Conservation (phyloP, 2,113 vertebrate genomes). For the Bungarus multicinctus region DNA sequence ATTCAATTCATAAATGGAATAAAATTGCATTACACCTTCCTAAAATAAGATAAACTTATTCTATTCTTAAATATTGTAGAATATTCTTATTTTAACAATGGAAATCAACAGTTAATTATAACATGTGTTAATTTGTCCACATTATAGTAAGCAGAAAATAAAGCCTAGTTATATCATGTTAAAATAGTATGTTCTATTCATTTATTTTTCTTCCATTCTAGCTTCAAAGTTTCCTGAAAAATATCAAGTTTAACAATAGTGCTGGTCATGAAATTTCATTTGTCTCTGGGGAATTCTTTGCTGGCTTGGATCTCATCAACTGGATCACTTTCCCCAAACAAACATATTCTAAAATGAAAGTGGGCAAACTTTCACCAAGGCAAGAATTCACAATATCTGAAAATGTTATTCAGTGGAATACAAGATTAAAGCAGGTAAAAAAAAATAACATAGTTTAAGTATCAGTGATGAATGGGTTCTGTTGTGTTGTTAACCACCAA, state of each 20-base stretch:
- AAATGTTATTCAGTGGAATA: not conserved
- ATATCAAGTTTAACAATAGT: not conserved
- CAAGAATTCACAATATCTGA: not conserved
- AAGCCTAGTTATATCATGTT: no score
- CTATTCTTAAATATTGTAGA: not conserved
- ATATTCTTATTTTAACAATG: no score
- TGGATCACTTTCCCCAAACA: slow-evolving; percentile 5
- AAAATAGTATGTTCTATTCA: not conserved
- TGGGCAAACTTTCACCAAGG: not conserved
- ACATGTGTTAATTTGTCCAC: not conserved
- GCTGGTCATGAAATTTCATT: not conserved
- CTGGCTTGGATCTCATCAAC: not conserved
- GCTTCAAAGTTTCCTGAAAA: not conserved
- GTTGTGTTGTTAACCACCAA: no score
- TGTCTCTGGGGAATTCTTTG: not conserved
- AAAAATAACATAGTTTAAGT: not conserved
- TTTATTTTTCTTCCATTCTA: not conserved
- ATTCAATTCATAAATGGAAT: no score
- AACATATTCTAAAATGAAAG: not conserved
- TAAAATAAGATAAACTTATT: not conserved
- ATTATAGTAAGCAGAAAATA: not conserved
- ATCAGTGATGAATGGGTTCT: no score
- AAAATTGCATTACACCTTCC: no score
- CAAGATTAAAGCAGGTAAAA: not conserved
- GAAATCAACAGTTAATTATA: not conserved